phyloP scores from a whole-genome alignment of 2,797 vertebrate species.

The Xyrichtys novacula region DNA sequence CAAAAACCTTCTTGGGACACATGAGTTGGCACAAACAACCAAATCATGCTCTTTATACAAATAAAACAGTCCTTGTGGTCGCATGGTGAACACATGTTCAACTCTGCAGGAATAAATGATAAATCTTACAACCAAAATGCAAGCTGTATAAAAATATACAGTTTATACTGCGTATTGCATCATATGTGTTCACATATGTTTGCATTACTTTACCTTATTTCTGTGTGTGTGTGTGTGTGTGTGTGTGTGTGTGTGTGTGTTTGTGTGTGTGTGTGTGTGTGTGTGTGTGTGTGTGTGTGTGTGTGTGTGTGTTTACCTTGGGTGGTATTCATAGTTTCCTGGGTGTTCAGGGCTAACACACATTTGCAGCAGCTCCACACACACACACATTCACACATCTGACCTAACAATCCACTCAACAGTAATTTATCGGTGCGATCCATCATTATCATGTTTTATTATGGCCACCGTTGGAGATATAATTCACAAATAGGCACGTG shows the following conservation, averaged over 20 bases:
- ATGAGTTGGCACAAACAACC: background rate
- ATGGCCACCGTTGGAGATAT: conserved; percentile 83
- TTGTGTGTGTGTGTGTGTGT: conserved; percentile 35
- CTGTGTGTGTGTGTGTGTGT: conserved; percentile 35
- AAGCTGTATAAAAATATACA: background rate
- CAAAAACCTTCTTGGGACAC: background rate
- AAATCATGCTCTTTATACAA: background rate
- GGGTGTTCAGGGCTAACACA: conserved; percentile 61
- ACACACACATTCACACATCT: conserved; percentile 67
- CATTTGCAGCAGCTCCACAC: conserved; percentile 53
- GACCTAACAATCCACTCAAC: conserved; percentile 83
- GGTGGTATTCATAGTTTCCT: conserved; percentile 50
- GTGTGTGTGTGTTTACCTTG: conserved; percentile 55
- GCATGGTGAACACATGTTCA: background rate
- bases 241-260: conserved; percentile 45
- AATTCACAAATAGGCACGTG: conserved; percentile 81
- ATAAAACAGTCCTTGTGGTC: background rate
- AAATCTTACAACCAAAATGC: too few relatives aligned
- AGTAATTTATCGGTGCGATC: conserved; percentile 84
- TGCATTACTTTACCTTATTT: conserved; percentile 39
- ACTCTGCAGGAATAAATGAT: background rate
- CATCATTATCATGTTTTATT: conserved; percentile 89
- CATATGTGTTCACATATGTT: conserved; percentile 7
- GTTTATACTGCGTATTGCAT: background rate
- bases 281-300: conserved; percentile 39